Evolutionary conservation across 1,140 invertebrate genomes (phyloP).

Genomic region (Neodiprion lecontei): DNA sequence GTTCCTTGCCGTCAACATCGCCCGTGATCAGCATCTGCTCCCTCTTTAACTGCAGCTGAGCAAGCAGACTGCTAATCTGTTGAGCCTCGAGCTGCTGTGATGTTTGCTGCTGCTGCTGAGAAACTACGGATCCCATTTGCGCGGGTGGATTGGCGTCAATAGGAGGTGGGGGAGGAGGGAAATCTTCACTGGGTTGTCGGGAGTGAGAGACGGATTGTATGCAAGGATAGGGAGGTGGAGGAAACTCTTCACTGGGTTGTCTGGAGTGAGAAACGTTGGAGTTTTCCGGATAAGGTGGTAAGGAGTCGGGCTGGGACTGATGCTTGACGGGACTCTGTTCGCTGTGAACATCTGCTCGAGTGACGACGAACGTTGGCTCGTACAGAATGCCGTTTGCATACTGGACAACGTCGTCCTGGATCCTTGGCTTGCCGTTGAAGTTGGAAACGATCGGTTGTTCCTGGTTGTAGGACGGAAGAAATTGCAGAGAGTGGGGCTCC

Average conservation of each 20-base stretch:
- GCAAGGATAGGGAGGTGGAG: constrained; percentile 78
- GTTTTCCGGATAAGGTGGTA: constrained; percentile 56
- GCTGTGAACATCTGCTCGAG: constrained; percentile 81
- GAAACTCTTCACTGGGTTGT: constrained; percentile 67
- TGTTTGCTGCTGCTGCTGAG: constrained; percentile 36
- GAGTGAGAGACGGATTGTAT: constrained; percentile 80
- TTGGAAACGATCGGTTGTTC: constrained; percentile 31
- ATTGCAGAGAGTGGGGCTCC: constrained; percentile 72
- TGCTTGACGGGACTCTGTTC: constrained; percentile 74
- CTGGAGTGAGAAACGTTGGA: constrained; percentile 51
- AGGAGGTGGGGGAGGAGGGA: constrained; percentile 84
- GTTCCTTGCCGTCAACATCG: constrained; percentile 42
- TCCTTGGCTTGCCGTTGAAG: constrained; percentile 50
- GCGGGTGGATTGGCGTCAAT: constrained; percentile 69
- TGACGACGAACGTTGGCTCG: constrained; percentile 68
- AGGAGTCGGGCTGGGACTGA: constrained; percentile 36
- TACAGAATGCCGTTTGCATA: constrained; percentile 63
- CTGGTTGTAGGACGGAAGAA: constrained; percentile 65
- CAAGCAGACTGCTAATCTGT: constrained; percentile 68
- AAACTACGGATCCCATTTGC: constrained; percentile 57
- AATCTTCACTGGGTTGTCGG: constrained; percentile 86
- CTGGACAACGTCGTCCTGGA: constrained; percentile 62
- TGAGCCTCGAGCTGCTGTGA: constrained; percentile 43
- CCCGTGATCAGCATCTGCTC: constrained; percentile 71
- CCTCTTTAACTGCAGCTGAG: constrained; percentile 78